A percentile compares a stretch with the other conserved stretches of the same genome.
phyloP scores from a whole-genome alignment of 2,797 vertebrate genomes.

The Amniataba percoides region DNA sequence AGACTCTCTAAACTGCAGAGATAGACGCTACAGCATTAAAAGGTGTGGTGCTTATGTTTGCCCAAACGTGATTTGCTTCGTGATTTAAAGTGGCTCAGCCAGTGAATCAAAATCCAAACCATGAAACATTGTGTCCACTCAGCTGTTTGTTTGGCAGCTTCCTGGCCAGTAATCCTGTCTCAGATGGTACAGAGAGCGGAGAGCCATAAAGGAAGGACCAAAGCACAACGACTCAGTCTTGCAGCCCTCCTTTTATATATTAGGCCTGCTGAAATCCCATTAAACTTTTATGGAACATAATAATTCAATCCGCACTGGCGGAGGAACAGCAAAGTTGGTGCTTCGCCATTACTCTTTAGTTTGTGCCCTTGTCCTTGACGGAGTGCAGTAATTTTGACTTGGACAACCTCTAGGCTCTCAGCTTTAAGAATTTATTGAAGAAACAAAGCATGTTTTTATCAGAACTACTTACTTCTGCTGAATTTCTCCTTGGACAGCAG shows the following conservation, averaged over 20 bases:
- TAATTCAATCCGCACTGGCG: conserved; percentile 79
- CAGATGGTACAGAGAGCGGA: conserved; percentile 35
- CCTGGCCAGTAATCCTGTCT: conserved; percentile 47
- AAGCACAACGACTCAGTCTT: conserved; percentile 45
- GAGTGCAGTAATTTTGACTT: conserved; percentile 66
- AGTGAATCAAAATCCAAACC: conserved; percentile 64
- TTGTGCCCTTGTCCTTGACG: conserved; percentile 64
- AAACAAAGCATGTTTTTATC: conserved; percentile 6
- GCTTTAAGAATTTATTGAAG: conserved; percentile 45
- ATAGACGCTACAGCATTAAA: conserved; percentile 23
- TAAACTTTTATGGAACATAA: conserved; percentile 81
- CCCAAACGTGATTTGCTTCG: conserved; percentile 50
- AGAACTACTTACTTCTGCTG: neutral
- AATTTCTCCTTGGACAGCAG: neutral
- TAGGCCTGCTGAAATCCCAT: conserved; percentile 74
- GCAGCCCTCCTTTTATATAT: conserved; percentile 69
- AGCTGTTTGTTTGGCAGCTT: conserved; percentile 65
- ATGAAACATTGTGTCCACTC: conserved; percentile 71
- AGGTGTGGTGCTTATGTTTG: conserved; percentile 38
- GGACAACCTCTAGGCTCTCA: conserved; percentile 45
- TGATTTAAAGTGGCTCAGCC: conserved; percentile 36
- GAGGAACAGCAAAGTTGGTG: conserved; percentile 61
- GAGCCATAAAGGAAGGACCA: conserved; percentile 49
- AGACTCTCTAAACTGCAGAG: conserved; percentile 13
- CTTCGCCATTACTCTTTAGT: conserved; percentile 62